These are phyloP conservation scores for Bombus balteatus DNA, from an alignment of 1,140 invertebrate genomes.

Conservation along the genomic window DNA sequence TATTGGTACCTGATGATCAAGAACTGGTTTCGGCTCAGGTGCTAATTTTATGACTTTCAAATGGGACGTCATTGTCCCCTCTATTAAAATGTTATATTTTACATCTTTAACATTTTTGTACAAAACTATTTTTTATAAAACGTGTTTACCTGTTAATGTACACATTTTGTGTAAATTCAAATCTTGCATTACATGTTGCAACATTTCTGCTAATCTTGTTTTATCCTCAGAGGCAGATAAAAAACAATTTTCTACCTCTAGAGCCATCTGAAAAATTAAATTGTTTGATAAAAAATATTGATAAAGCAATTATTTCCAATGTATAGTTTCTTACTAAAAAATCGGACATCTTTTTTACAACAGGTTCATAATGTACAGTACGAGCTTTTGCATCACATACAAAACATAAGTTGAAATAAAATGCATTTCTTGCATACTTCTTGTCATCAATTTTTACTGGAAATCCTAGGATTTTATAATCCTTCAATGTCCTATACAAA, in stretches of 20 bases:
- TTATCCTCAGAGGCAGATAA: conserved; percentile 87
- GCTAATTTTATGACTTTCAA: conserved; percentile 90
- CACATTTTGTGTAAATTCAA: conserved; percentile 91
- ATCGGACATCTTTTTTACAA: conserved; percentile 96
- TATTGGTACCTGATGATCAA: conserved; percentile 96
- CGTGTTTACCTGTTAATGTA: conserved; percentile 87
- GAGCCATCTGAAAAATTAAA: conserved; percentile 85
- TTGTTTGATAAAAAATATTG: conserved; percentile 3
- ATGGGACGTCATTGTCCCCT: conserved; percentile 91
- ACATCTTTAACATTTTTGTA: not conserved
- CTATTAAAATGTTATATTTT: conserved; percentile 75
- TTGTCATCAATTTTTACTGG: conserved; percentile 94
- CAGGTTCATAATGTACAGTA: conserved; percentile 95
- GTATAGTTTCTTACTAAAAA: conserved; percentile 87
- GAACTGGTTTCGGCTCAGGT: conserved; percentile 91
- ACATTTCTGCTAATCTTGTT: conserved; percentile 87
- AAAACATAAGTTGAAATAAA: conserved; percentile 98
- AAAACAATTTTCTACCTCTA: conserved; percentile 92
- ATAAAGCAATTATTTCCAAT: conserved; percentile 1
- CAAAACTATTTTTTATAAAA: not conserved
- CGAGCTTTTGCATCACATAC: conserved; percentile 94
- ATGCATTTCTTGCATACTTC: conserved; percentile 96
- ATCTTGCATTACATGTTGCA: conserved; percentile 90
- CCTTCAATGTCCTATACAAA: conserved; percentile 87
- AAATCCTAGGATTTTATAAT: conserved; percentile 96